Evolutionary conservation across 2,797 vertebrate genomes (phyloP), one percentile per base, ranked within the genome.

Genomic region (Aldrovandia affinis): DNA sequence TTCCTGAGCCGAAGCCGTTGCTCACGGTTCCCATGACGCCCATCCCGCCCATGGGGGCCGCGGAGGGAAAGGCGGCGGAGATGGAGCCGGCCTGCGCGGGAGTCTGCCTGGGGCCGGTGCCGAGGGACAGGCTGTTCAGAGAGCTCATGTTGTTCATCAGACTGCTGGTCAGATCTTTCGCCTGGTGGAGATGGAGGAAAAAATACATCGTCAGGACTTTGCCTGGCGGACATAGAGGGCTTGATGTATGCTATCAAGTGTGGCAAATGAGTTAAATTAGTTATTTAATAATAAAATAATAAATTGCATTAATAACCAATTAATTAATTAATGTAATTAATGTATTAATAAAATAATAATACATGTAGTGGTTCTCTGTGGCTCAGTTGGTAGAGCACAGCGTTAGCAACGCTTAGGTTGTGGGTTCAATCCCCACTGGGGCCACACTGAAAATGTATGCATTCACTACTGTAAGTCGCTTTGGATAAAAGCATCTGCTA

Each of bases 91-190:
- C 91, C 86, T 94, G 95, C 25, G 90, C 84, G 2, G 92, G 89
- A 42, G 92, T 81, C 61, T 95, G 90, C 82, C 97, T 96, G 73
- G 95, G 83, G 0, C 91, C 80, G 86, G 94, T 95, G 84, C 89
- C 93, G 89, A 97, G 77, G 5, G 97, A 94, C 83, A 97, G 88
- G 90, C 86, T 96, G 90, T 94, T 96, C 80, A 99, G 90, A 15
- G 97, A 97, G 0, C 96, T 95, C 96, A 98, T 98, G 88, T 92
- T 98, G 92, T 96, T 98, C 91, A 99, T 93, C 87, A 99, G 92
- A 78, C 97, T 98, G 92, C 96, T 97, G 84, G 97, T 99, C 92
- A 99, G 94, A 91, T 99, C 98, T 89, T 99, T 99, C 7, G 97
- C 94, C 98, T 99, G 95, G 39, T 93, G 81, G 52, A 83, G 33